A percentile compares a stretch with the other conserved stretches of the same genome.
Evolutionary conservation across 2,113 vertebrate genomes (phyloP).

Genomic region (Protobothrops mucrosquamatus): DNA sequence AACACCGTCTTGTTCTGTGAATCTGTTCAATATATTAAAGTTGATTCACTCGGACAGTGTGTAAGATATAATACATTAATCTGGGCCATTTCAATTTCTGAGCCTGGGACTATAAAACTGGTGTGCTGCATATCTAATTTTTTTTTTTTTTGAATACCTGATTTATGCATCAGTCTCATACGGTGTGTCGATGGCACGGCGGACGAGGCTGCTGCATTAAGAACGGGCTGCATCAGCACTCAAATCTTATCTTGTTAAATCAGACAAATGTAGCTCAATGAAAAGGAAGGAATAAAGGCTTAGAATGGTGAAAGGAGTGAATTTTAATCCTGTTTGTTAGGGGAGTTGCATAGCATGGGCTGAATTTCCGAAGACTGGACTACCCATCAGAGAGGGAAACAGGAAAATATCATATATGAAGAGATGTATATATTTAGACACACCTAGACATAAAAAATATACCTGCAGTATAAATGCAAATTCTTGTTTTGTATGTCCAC

Average conservation of each 20-base stretch:
- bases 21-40: conserved; percentile 91
- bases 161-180: conserved; percentile 88
- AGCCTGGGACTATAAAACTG: conserved; percentile 89
- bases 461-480: not conserved
- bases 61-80: conserved; percentile 93
- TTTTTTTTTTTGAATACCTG: conserved; percentile 82
- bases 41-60: conserved; percentile 89
- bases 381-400: conserved; percentile 59
- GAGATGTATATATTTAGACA: conserved; percentile 40
- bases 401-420: conserved; percentile 59
- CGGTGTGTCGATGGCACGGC: conserved; percentile 79
- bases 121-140: conserved; percentile 95
- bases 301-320: conserved; percentile 76
- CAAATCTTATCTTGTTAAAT: conserved; percentile 99
- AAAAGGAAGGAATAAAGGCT: conserved; percentile 87
- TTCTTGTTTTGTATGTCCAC: not conserved
- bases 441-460: not conserved
- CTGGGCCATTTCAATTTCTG: conserved; percentile 89
- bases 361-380: conserved; percentile 55
- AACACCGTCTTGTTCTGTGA: conserved; percentile 89
- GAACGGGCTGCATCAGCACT: conserved; percentile 92
- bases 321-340: conserved; percentile 81
- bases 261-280: conserved; percentile 93
- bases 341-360: conserved; percentile 69
- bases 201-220: conserved; percentile 86